phyloP scores from a whole-genome alignment of 2,113 vertebrate genomes.

The Salvator merianae region DNA sequence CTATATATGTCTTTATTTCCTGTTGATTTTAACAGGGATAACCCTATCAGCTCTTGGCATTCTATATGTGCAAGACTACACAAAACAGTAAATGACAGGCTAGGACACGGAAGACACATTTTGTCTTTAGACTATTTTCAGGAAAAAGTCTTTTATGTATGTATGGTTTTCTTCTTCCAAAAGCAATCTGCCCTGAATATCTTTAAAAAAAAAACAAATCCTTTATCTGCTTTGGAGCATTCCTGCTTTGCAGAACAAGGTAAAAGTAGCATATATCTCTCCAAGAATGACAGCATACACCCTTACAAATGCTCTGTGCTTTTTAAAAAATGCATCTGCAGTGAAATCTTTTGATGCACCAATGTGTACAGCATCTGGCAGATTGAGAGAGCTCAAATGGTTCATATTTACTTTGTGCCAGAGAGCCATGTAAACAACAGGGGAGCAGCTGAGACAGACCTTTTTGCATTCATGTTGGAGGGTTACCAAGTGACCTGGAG shows the following conservation, averaged over 20 bases:
- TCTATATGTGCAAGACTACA: neutral
- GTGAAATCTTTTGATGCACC: constrained; percentile 66
- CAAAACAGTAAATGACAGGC: neutral
- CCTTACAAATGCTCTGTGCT: no score
- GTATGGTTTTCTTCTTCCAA: neutral
- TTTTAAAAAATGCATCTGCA: constrained; percentile 47
- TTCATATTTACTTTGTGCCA: constrained; percentile 54
- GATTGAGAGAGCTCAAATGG: constrained; percentile 64
- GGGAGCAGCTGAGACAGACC: constrained; percentile 67
- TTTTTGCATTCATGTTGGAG: constrained; percentile 61
- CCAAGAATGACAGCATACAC: neutral
- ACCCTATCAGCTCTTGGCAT: neutral
- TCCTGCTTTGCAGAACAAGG: constrained; percentile 25
- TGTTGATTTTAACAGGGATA: neutral
- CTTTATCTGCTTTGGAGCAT: constrained; percentile 34
- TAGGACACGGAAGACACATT: neutral
- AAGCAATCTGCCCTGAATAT: neutral
- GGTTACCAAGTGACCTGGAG: constrained; percentile 61
- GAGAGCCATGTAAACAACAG: constrained; percentile 48
- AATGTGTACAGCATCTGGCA: constrained; percentile 71
- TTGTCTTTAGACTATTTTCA: neutral
- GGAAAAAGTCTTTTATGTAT: neutral
- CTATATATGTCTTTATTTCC: neutral
- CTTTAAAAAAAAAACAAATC: neutral
- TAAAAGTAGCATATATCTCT: neutral